Base-by-base conservation (phyloP, 2,113 vertebrate species). In the Leptobrachium leishanense region DNA sequence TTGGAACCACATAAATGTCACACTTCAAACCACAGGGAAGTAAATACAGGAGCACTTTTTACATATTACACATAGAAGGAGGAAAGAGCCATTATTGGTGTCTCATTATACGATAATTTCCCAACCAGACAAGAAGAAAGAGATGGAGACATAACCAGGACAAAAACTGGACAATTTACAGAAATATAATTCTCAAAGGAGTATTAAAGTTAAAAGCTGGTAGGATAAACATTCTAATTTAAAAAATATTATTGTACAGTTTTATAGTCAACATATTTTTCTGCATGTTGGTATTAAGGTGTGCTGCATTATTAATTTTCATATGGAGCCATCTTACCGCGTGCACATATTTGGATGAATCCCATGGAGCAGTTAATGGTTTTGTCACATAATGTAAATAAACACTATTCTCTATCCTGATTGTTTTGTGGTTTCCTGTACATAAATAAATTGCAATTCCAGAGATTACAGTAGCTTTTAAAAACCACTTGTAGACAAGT, bases 381-480 rank as follows among this genome's bases (percentile, higher is more conserved):
- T 15, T 12, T 59, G 13, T 1, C 41, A 15, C 8, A 11, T 9
- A 55, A 43, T 40, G 57, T 77, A 57, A 42, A 43, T 69, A 69
- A 68, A 54, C 41, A 55, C 42, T 55, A 6, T n/a, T 50, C 62
- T 55, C 15, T 64, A n/a, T 67, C 31, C 0, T 69, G 66, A 59
- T 57, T 31, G n/a, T 53, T 43, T 53, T 71, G 44, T 55, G 20
- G 50, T 40, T 77, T 62, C 55, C 41, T 44, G 53, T 77, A 76
- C 65, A 76, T 67, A 68, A 43, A 53, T 76, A 63, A 55, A 57
- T 46, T 69, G 65, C 53, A 69, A 50, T 69, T 77, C 53, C 54
- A 59, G 20, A 43, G 43, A 31, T 31, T 20, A n/a, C 55, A 31
- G 64, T 43, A 41, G 74, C 40, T 55, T 68, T 68, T 55, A 11